These are phyloP conservation scores for Cydia splendana DNA, from an alignment of 1,140 invertebrate genomes.

Conservation along the genomic window DNA sequence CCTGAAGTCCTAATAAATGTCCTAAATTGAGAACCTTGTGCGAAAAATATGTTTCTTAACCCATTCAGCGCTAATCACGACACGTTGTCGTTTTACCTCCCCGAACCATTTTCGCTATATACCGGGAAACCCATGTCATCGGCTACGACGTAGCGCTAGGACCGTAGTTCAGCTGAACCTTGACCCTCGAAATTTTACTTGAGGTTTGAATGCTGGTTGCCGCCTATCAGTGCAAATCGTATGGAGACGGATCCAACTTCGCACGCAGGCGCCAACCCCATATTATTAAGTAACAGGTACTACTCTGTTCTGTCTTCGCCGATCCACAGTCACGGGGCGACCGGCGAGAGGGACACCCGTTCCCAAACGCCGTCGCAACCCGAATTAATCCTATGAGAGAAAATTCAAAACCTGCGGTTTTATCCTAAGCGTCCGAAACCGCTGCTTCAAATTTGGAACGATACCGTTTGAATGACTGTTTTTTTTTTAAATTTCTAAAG, in stretches of 20 bases:
- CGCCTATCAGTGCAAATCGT: neutral
- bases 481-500: neutral
- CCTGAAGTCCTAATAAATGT: too few species aligned
- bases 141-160: too few species aligned
- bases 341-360: neutral
- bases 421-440: neutral
- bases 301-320: neutral
- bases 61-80: too few species aligned
- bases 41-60: too few species aligned
- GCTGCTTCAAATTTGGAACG: slow-evolving; percentile 9
- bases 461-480: neutral
- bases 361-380: neutral
- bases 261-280: slow-evolving; percentile 24
- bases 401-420: neutral
- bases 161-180: too few species aligned
- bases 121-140: too few species aligned
- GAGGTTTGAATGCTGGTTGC: neutral
- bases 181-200: neutral
- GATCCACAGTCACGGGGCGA: slow-evolving; percentile 12
- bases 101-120: too few species aligned
- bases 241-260: slow-evolving; percentile 1
- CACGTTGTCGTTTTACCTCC: too few species aligned
- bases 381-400: neutral
- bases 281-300: slow-evolving; percentile 28
- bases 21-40: too few species aligned